phyloP scores from a whole-genome alignment of 2,113 vertebrate species.

The Craseonycteris thonglongyai region DNA sequence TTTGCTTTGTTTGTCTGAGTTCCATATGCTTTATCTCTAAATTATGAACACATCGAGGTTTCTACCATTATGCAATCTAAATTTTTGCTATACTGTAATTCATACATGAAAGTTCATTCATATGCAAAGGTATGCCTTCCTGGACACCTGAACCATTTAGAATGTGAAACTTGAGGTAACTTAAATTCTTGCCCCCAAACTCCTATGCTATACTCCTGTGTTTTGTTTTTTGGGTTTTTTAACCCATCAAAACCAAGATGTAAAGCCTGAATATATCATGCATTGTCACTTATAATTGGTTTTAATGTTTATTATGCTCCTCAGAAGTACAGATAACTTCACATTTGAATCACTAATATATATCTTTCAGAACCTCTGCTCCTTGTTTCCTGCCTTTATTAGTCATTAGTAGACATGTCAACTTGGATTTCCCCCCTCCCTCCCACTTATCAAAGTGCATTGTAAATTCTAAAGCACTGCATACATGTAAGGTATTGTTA shows the following conservation, averaged over 20 bases:
- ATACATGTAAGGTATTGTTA: conserved; percentile 22
- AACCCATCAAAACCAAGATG: conserved; percentile 1
- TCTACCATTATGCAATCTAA: conserved; percentile 20
- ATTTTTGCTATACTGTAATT: neutral
- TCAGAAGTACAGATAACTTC: conserved; percentile 55
- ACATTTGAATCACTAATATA: conserved; percentile 48
- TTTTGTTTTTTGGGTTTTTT: conserved; percentile 34
- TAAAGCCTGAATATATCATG: neutral
- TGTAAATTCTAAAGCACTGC: conserved; percentile 37
- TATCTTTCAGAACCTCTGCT: conserved; percentile 31
- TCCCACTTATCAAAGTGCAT: conserved; percentile 21
- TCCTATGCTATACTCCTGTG: neutral
- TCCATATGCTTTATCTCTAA: conserved; percentile 38
- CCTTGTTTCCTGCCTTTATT: conserved; percentile 23
- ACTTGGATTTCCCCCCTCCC: neutral
- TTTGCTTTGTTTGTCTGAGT: conserved; percentile 32
- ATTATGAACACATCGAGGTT: neutral
- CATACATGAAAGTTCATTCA: neutral
- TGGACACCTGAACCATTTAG: neutral
- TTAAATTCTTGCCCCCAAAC: neutral
- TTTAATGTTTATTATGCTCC: conserved; percentile 57
- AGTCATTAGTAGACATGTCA: conserved; percentile 45
- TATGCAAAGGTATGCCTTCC: neutral
- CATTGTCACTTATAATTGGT: conserved; percentile 38
- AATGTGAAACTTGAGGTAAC: neutral